Conservation (phyloP, 2,888 invertebrate genomes). For the Drosophila ezoana region DNA sequence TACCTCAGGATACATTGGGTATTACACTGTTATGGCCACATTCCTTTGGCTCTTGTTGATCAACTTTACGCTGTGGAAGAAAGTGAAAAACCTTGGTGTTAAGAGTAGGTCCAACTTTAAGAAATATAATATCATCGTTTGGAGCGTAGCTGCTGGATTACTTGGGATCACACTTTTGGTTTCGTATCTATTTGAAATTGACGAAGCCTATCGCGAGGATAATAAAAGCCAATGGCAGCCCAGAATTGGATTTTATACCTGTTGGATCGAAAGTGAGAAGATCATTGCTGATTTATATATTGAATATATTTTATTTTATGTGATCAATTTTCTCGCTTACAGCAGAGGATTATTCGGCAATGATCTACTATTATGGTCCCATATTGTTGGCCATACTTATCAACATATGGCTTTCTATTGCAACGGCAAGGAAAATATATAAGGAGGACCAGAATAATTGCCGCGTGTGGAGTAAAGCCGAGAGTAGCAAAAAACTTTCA, state of each 20-base stretch:
- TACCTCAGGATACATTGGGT: constrained; percentile 73
- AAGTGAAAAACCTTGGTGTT: constrained; percentile 25
- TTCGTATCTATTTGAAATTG: not conserved
- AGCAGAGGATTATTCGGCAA: constrained; percentile 54
- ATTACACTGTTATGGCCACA: constrained; percentile 90
- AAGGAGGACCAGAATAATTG: constrained; percentile 60
- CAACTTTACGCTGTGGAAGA: constrained; percentile 92
- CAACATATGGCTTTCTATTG: constrained; percentile 67
- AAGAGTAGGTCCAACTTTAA: constrained; percentile 27
- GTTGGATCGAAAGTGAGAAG: constrained; percentile 86
- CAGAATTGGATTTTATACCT: constrained; percentile 85
- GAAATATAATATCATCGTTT: constrained; percentile 70
- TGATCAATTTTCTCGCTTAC: not conserved
- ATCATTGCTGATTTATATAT: not conserved
- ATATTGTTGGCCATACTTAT: constrained; percentile 66
- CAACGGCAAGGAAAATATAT: constrained; percentile 70
- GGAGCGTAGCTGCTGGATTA: constrained; percentile 64
- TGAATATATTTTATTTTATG: not conserved
- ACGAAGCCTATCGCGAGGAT: not conserved
- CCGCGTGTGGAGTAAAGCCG: constrained; percentile 30
- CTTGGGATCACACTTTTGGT: constrained; percentile 20
- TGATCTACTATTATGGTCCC: constrained; percentile 72
- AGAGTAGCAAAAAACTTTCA: not conserved
- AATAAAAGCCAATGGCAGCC: constrained; percentile 82
- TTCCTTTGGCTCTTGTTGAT: constrained; percentile 94